Conservation (phyloP, 92 coral and sea anemone species). For the Phenganax subtilis region DNA sequence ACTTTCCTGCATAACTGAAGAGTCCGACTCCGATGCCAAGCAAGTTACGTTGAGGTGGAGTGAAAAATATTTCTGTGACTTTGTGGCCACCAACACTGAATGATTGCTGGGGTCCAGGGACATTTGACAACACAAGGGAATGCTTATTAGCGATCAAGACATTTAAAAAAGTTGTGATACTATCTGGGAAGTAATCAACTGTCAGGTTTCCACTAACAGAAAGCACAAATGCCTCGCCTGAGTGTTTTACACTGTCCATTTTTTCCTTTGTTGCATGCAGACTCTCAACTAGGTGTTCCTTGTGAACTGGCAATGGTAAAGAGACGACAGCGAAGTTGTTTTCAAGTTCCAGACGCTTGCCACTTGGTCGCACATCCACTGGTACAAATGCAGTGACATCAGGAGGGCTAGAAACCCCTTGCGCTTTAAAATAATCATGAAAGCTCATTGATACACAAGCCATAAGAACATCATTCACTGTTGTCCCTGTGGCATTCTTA, state of each 20-base stretch:
- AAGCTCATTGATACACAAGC: constrained; percentile 70
- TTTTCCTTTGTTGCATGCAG: constrained; percentile 66
- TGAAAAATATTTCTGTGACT: constrained; percentile 56
- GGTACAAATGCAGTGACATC: constrained; percentile 71
- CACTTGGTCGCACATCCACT: constrained; percentile 66
- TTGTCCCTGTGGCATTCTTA: constrained; percentile 72
- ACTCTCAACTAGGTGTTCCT: constrained; percentile 51
- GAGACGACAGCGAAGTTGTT: constrained; percentile 71
- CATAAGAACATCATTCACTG: constrained; percentile 86
- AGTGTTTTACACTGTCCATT: constrained; percentile 65
- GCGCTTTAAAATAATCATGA: constrained; percentile 63
- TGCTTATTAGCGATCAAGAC: constrained; percentile 53
- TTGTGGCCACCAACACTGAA: constrained; percentile 55
- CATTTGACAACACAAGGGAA: constrained; percentile 78
- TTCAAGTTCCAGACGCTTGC: constrained; percentile 48
- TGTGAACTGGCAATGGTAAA: constrained; percentile 58
- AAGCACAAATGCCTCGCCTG: constrained; percentile 75
- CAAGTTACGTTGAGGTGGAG: constrained; percentile 81
- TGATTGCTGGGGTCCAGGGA: constrained; percentile 71
- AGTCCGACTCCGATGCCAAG: constrained; percentile 81
- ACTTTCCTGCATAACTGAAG: constrained; percentile 68
- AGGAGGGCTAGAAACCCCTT: constrained; percentile 60
- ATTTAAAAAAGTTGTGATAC: constrained; percentile 43
- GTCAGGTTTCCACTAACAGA: constrained; percentile 48
- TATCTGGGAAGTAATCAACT: constrained; percentile 62